Conservation (phyloP, 2,113 vertebrate genomes). For the Hirundichthys speculiger region DNA sequence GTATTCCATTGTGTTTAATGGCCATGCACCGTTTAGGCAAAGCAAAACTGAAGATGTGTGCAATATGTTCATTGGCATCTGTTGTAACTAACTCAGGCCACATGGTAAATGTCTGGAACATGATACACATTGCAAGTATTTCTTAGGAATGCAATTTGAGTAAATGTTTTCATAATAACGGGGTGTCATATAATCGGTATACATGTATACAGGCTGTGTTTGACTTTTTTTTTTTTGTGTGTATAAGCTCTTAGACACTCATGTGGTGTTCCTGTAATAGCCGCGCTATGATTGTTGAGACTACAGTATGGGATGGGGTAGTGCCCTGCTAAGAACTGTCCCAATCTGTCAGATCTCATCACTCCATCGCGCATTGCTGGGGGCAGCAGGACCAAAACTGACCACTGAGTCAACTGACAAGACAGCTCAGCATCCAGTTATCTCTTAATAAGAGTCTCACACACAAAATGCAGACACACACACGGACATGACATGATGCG, state of each 20-base stretch:
- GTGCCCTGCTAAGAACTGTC: slow-evolving; percentile 60
- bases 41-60: slow-evolving; percentile 8
- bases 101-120: neutral
- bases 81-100: slow-evolving; percentile 10
- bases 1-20: neutral
- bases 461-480: slow-evolving; percentile 37
- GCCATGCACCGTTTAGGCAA: neutral
- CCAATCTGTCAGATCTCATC: slow-evolving; percentile 74
- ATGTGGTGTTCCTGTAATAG: slow-evolving; percentile 34
- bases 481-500: slow-evolving; percentile 14
- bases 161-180: slow-evolving; percentile 24
- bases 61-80: neutral
- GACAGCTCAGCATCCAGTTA: slow-evolving; percentile 70
- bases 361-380: slow-evolving; percentile 49
- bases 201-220: neutral
- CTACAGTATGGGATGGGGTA: slow-evolving; percentile 35
- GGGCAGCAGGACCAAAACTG: slow-evolving; percentile 72
- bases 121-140: slow-evolving; percentile 18
- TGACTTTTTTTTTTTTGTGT: neutral
- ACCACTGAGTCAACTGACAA: slow-evolving; percentile 80
- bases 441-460: slow-evolving; percentile 29
- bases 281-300: slow-evolving; percentile 44
- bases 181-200: neutral
- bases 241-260: slow-evolving; percentile 10
- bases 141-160: neutral